Conservation (phyloP, 1,140 invertebrate species). For the Orussus abietinus region DNA sequence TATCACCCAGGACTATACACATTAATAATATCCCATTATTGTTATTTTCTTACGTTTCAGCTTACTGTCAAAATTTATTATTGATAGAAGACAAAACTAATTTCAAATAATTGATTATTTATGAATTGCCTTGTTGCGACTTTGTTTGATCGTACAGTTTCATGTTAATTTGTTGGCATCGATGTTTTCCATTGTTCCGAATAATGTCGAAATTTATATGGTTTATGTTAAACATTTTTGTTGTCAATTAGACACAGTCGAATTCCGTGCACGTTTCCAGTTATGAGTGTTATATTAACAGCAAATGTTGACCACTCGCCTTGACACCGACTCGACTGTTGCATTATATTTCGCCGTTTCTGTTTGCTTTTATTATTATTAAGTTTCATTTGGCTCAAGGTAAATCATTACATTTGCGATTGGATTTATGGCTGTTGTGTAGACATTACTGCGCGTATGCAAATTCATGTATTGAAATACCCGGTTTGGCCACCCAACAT, state of each 20-base stretch:
- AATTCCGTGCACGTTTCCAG: constrained; percentile 30
- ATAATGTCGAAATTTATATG: constrained; percentile 14
- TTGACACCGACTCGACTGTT: too few relatives aligned
- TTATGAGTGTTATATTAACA: constrained; percentile 17
- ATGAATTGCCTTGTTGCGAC: too few relatives aligned
- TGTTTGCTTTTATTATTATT: constrained; percentile 23
- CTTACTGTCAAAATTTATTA: too few relatives aligned
- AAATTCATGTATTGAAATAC: background rate
- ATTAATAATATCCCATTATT: constrained; percentile 11
- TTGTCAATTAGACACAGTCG: constrained; percentile 22
- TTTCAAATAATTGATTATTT: too few relatives aligned
- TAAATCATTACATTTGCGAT: constrained; percentile 30
- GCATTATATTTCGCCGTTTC: constrained; percentile 20
- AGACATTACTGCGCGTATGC: constrained; percentile 13
- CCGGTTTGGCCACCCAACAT: too few relatives aligned
- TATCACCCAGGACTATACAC: too few relatives aligned
- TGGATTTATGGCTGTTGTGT: constrained; percentile 23
- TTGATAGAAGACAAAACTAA: too few relatives aligned
- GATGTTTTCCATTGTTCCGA: constrained; percentile 7
- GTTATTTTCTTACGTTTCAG: constrained; percentile 6
- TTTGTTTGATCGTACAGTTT: too few relatives aligned
- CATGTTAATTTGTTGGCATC: constrained; percentile 12
- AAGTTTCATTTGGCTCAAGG: constrained; percentile 18
- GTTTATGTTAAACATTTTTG: constrained; percentile 20
- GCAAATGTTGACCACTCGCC: too few relatives aligned